A percentile compares a stretch with the other conserved stretches of the same genome.
Conservation (phyloP, 2,113 vertebrate species). For the Scomber scombrus region DNA sequence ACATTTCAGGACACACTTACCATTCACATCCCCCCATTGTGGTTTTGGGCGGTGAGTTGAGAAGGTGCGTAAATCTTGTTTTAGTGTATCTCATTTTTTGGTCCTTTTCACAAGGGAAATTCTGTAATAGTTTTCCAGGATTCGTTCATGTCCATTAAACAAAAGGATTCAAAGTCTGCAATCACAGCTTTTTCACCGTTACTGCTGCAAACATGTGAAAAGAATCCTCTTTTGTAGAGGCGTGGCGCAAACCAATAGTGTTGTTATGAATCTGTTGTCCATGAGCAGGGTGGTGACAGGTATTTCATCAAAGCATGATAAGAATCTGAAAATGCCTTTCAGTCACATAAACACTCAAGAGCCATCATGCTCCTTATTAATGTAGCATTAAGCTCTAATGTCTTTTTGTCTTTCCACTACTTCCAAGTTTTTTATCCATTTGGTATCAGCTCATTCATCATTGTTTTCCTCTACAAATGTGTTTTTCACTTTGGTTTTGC, state of each 20-base stretch:
- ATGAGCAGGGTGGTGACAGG: conserved; percentile 53
- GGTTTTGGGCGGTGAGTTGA: neutral
- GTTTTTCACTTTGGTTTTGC: conserved; percentile 31
- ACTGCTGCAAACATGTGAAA: conserved; percentile 2
- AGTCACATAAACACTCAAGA: conserved; percentile 54
- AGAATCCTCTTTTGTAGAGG: conserved; percentile 9
- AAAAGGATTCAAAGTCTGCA: neutral
- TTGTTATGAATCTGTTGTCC: conserved; percentile 25
- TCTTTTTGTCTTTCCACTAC: conserved; percentile 56
- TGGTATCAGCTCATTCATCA: conserved; percentile 57
- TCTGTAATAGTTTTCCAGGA: neutral
- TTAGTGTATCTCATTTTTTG: neutral
- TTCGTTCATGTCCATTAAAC: neutral
- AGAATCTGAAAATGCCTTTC: conserved; percentile 64
- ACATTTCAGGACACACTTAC: conserved; percentile 21
- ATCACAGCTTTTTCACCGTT: neutral
- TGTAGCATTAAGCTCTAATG: conserved; percentile 69
- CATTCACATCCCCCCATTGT: conserved; percentile 16
- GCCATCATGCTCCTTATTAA: conserved; percentile 66
- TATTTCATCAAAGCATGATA: conserved; percentile 68
- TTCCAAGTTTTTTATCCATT: conserved; percentile 41
- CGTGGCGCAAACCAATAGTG: conserved; percentile 12
- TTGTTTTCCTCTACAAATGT: conserved; percentile 30
- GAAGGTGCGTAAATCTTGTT: conserved; percentile 11
- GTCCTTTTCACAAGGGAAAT: neutral